Base-by-base conservation (phyloP, 2,888 invertebrate species). In the Sesamia inferens region DNA sequence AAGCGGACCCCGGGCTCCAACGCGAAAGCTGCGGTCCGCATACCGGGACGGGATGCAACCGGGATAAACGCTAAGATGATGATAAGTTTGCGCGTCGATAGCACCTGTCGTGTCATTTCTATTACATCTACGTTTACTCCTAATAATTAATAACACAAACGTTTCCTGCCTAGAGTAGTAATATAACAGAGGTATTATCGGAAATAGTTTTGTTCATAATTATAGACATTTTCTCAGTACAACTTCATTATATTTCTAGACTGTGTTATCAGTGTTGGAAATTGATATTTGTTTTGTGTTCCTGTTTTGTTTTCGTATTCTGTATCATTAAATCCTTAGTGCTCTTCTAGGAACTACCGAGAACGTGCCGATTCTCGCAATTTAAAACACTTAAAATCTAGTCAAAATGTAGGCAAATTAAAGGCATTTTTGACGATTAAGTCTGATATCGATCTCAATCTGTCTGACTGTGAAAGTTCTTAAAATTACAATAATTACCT, bases 141-240 rank as follows among this genome's bases (percentile, higher is more conserved):
- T 66, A 70, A 69, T 54, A 14, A n/a, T 39, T 69, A 81, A 74
- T 82, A 68, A 74, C 57, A 68, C 13, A 24, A 66, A 54, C 51
- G 48, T 74, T 81, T 78, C 74, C 78, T 76, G 81, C 58, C 59
- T 47, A 31, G 44, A 51, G 47, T 57, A 19, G 39, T 70, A 68
- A 80, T 72, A 68, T 74, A 74, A 71, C 66, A 64, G 51, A 68
- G 8, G n/a, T 54, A 57, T 11, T 66, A 66, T 71, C 54, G 80
- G 83, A 80, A 83, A 83, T 80, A 70, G 73, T 76, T 75, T 65
- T 70, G 62, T 65, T 47, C 19, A 10, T 77, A 75, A 83, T 76
- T 69, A 78, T 65, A 71, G 61, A 4, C 24, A 70, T 70, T 51
- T 47, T 66, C 57, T 68, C 0, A 16, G 42, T 44, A 44, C 44